Evolutionary conservation across 1,140 invertebrate species (phyloP).

Genomic region (Dendroctonus ponderosae): DNA sequence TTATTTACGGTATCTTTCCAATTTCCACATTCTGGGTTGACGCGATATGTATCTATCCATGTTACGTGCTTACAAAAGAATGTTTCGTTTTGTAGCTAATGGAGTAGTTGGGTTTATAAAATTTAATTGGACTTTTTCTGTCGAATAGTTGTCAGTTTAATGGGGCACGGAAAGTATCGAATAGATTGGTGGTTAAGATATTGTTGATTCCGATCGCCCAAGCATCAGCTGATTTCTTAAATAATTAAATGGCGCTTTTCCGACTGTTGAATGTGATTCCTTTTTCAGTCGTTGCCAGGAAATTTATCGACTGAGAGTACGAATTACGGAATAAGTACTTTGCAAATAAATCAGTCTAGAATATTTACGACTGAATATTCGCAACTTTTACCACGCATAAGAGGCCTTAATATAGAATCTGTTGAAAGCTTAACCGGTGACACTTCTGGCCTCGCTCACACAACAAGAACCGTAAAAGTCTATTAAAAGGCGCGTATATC

Average conservation of each 20-base stretch:
- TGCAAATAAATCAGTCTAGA: neutral
- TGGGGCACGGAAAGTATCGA: too few relatives aligned
- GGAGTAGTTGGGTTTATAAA: too few relatives aligned
- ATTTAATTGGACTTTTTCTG: too few relatives aligned
- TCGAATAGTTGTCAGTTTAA: too few relatives aligned
- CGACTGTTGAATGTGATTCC: too few relatives aligned
- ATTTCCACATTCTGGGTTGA: slow-evolving; percentile 8
- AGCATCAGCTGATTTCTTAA: too few relatives aligned
- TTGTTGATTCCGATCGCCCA: too few relatives aligned
- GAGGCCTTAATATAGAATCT: slow-evolving; percentile 8
- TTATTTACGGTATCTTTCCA: slow-evolving; percentile 8
- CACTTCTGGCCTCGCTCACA: slow-evolving; percentile 15
- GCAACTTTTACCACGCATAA: slow-evolving; percentile 15
- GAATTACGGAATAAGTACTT: too few relatives aligned
- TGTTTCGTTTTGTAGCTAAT: neutral
- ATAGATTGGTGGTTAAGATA: too few relatives aligned
- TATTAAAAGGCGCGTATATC: slow-evolving; percentile 20
- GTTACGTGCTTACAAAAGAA: neutral
- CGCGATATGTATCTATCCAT: slow-evolving; percentile 6
- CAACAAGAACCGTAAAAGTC: slow-evolving; percentile 19
- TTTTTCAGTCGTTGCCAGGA: too few relatives aligned
- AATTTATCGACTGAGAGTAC: too few relatives aligned
- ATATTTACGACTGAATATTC: slow-evolving; percentile 26
- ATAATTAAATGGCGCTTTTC: too few relatives aligned
- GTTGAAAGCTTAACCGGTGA: slow-evolving; percentile 22